A percentile compares a stretch with the other conserved stretches of the same genome.
These are phyloP conservation scores for Cosmorhoe ocellata DNA, from an alignment of 2,888 invertebrate genomes.

Conservation along the genomic window DNA sequence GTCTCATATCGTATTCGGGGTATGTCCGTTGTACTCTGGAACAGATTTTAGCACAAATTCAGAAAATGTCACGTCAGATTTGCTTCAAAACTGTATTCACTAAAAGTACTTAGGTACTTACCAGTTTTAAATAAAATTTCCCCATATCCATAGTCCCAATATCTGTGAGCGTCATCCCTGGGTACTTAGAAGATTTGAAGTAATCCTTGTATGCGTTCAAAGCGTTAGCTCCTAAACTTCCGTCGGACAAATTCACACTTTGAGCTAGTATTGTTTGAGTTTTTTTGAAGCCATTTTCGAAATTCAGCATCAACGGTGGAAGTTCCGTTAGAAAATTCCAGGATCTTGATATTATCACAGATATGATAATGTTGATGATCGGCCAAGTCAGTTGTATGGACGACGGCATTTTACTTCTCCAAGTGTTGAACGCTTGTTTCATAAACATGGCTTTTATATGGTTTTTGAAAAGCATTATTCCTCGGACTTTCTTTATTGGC, in stretches of 20 bases:
- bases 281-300: slow-evolving; percentile 65
- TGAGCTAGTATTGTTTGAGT: slow-evolving; percentile 66
- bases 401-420: slow-evolving; percentile 64
- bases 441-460: slow-evolving; percentile 75
- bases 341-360: slow-evolving; percentile 66
- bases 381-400: slow-evolving; percentile 71
- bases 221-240: slow-evolving; percentile 50
- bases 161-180: slow-evolving; percentile 59
- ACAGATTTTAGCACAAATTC: not conserved
- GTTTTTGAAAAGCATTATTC: slow-evolving; percentile 59
- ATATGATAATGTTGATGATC: slow-evolving; percentile 69
- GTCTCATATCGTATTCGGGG: slow-evolving; percentile 76
- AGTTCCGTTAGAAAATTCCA: slow-evolving; percentile 79
- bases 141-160: slow-evolving; percentile 59
- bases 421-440: slow-evolving; percentile 65
- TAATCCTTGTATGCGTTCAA: slow-evolving; percentile 63
- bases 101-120: too few relatives aligned
- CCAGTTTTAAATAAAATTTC: slow-evolving; percentile 71
- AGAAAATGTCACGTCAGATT: too few relatives aligned
- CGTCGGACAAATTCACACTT: slow-evolving; percentile 45
- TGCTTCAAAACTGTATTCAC: too few relatives aligned
- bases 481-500: slow-evolving; percentile 63
- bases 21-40: slow-evolving; percentile 58
- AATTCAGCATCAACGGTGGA: slow-evolving; percentile 81
- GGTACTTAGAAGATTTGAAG: slow-evolving; percentile 53